Conservation (phyloP, 2,888 invertebrate genomes). For the Ochropleura leucogaster region DNA sequence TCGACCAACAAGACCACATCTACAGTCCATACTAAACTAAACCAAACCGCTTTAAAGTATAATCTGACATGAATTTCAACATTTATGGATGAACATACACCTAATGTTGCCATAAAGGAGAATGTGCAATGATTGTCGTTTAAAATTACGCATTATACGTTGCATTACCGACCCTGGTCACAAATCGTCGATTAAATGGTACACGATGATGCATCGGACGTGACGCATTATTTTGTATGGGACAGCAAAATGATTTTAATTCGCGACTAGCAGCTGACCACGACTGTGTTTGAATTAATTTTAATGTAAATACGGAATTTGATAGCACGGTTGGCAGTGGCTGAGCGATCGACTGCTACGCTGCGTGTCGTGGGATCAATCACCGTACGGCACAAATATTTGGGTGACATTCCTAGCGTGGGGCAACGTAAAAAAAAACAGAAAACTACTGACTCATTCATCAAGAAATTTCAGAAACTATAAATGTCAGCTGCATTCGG, state of each 20-base stretch:
- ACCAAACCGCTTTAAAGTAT: conserved; percentile 38
- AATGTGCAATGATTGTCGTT: conserved; percentile 62
- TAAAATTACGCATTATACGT: conserved; percentile 63
- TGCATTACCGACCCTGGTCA: conserved; percentile 74
- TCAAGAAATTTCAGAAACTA: too few relatives aligned
- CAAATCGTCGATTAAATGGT: conserved; percentile 81
- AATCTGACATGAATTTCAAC: conserved; percentile 41
- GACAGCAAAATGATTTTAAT: conserved; percentile 65
- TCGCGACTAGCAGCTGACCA: conserved; percentile 31
- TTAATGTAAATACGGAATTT: background rate
- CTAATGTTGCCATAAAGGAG: conserved; percentile 50
- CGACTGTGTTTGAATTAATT: conserved; percentile 17
- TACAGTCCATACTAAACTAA: background rate
- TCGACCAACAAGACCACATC: too few relatives aligned
- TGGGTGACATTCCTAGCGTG: too few relatives aligned
- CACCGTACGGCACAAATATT: too few relatives aligned
- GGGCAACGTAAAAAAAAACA: too few relatives aligned
- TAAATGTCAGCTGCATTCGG: too few relatives aligned
- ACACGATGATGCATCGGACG: conserved; percentile 79
- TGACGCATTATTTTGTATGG: conserved; percentile 75
- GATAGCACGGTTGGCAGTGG: too few relatives aligned
- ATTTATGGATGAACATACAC: conserved; percentile 30
- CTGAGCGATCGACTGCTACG: too few relatives aligned
- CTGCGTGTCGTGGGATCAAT: too few relatives aligned
- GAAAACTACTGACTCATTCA: too few relatives aligned